A percentile compares a stretch with the other conserved stretches of the same genome.
Conservation (phyloP, 2,888 invertebrate species). For the Falcaria lacertinaria region DNA sequence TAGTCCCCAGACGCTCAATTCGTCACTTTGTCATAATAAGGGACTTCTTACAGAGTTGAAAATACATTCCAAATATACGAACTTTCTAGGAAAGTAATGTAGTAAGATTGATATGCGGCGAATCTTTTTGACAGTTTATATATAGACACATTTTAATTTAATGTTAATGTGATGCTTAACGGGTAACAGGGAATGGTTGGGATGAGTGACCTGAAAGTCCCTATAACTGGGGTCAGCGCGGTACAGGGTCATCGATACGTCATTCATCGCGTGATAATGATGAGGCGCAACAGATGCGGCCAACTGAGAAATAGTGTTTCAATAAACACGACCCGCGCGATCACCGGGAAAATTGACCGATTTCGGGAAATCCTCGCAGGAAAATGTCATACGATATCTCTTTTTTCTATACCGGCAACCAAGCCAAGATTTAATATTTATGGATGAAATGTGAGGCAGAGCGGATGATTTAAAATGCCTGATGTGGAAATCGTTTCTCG, state of each 20-base stretch:
- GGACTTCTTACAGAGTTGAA: neutral
- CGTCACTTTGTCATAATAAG: neutral
- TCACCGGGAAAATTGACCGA: slow-evolving; percentile 77
- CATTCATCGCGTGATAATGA: slow-evolving; percentile 41
- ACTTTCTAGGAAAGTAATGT: too few relatives aligned
- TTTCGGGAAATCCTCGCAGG: slow-evolving; percentile 69
- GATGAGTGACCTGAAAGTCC: slow-evolving; percentile 2
- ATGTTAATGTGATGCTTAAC: too few relatives aligned
- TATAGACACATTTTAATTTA: too few relatives aligned
- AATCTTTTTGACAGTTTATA: too few relatives aligned
- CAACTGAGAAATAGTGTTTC: slow-evolving; percentile 73
- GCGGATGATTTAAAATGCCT: slow-evolving; percentile 77
- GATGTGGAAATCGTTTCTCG: slow-evolving; percentile 75
- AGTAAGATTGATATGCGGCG: too few relatives aligned
- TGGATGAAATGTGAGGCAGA: slow-evolving; percentile 76
- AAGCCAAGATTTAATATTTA: slow-evolving; percentile 77
- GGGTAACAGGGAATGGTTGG: too few relatives aligned
- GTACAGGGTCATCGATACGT: slow-evolving; percentile 21
- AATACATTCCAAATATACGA: neutral
- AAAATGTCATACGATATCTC: slow-evolving; percentile 69
- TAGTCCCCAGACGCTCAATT: neutral
- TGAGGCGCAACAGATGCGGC: slow-evolving; percentile 45
- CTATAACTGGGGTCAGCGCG: slow-evolving; percentile 7
- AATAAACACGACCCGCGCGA: slow-evolving; percentile 70
- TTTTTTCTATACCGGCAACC: slow-evolving; percentile 66